Evolutionary conservation across 2,113 vertebrate genomes (phyloP).

Genomic region (Pelusios castaneus): DNA sequence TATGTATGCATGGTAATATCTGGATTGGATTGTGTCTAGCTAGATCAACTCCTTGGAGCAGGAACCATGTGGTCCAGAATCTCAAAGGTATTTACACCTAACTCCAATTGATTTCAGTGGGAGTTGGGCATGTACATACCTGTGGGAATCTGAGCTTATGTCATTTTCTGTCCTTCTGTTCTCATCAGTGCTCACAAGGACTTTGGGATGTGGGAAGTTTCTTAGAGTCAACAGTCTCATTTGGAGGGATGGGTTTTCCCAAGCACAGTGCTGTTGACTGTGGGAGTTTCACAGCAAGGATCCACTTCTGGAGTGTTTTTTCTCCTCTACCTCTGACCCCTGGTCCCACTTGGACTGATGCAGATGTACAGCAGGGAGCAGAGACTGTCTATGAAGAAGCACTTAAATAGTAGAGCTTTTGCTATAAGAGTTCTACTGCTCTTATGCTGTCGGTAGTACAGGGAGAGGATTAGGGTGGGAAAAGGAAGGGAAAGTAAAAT

Average conservation of each 20-base stretch:
- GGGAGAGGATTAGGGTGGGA: background rate
- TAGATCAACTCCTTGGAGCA: background rate
- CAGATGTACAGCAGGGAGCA: background rate
- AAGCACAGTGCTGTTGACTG: background rate
- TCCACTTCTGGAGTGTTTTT: fast-evolving
- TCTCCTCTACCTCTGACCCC: background rate
- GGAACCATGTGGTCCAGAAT: background rate
- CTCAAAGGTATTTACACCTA: background rate
- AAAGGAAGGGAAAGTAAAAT: background rate
- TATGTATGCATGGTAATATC: background rate
- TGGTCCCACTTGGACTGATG: background rate
- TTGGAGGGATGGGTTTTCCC: background rate
- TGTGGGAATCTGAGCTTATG: background rate
- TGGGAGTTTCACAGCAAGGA: background rate
- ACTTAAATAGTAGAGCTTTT: background rate
- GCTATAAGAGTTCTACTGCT: background rate
- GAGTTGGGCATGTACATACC: background rate
- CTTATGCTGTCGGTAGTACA: background rate
- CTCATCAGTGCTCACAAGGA: fast-evolving
- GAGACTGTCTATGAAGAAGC: background rate
- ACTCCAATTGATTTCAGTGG: background rate
- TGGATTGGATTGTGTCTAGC: background rate
- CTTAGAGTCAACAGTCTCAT: background rate
- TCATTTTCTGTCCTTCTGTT: background rate
- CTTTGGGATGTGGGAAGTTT: background rate